phyloP scores from a whole-genome alignment of 2,888 invertebrate genomes.

The Idaea dimidiata region DNA sequence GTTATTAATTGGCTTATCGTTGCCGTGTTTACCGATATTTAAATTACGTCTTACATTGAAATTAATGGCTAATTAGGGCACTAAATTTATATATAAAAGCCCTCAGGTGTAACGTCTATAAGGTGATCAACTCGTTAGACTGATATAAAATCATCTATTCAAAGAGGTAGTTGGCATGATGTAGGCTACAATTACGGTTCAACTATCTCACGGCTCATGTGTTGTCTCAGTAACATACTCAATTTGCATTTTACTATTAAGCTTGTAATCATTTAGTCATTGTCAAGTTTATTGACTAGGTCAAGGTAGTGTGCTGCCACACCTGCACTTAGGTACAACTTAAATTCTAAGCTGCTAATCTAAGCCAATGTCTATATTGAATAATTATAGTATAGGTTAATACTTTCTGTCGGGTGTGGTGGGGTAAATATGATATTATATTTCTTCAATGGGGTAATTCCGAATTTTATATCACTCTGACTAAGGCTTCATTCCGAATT shows the following conservation, averaged over 20 bases:
- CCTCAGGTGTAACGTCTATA: neutral
- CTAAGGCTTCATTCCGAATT: no score
- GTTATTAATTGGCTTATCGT: neutral
- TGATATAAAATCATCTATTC: neutral
- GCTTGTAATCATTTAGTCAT: neutral
- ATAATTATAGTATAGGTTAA: no score
- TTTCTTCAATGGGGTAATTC: neutral
- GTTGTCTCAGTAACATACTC: neutral
- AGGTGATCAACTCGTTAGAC: neutral
- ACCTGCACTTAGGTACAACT: neutral
- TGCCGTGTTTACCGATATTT: neutral
- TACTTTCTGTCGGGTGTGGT: no score
- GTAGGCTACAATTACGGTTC: neutral
- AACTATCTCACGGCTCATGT: neutral
- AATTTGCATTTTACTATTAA: neutral
- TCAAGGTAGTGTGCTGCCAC: neutral
- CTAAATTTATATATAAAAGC: neutral
- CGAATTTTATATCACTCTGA: no score
- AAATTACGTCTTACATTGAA: neutral
- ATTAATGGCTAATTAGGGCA: neutral
- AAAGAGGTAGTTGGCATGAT: neutral
- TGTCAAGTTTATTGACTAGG: conserved; percentile 1
- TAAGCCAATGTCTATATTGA: neutral
- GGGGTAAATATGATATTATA: no score
- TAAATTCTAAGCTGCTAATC: neutral